These are phyloP conservation scores for Phalangium opilio DNA, from an alignment of 2,888 invertebrate species.

Conservation along the genomic window DNA sequence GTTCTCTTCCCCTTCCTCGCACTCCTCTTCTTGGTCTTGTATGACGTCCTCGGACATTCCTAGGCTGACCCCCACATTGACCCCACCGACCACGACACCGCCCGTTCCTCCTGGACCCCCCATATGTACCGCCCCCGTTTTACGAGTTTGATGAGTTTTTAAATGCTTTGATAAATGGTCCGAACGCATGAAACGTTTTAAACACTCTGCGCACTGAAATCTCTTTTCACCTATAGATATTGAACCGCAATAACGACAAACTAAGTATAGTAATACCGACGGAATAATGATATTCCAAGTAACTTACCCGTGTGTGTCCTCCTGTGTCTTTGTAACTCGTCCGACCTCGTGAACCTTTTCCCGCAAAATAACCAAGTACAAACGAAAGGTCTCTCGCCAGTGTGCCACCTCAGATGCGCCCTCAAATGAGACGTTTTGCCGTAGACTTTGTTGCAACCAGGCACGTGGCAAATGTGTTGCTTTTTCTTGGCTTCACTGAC, in stretches of 20 bases:
- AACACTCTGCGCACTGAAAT: conserved; percentile 91
- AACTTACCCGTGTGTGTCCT: conserved; percentile 69
- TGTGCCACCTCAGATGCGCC: conserved; percentile 96
- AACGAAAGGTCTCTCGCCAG: conserved; percentile 88
- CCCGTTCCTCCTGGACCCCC: conserved; percentile 6
- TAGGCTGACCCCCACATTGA: background rate
- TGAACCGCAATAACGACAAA: conserved; percentile 3
- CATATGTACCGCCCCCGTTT: background rate
- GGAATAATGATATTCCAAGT: background rate
- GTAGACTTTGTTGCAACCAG: conserved; percentile 77
- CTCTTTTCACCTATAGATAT: conserved; percentile 74
- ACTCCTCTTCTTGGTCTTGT: too few relatives aligned
- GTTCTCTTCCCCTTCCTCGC: background rate
- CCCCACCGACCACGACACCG: background rate
- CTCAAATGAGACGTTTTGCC: conserved; percentile 96
- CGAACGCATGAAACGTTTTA: conserved; percentile 93
- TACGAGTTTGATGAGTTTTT: conserved; percentile 55
- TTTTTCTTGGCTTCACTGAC: conserved; percentile 38
- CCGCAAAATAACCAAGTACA: conserved; percentile 98
- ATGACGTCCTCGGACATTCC: background rate
- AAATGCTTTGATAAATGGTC: conserved; percentile 95
- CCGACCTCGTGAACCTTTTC: conserved; percentile 86
- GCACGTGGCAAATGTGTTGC: conserved; percentile 80
- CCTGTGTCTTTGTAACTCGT: conserved; percentile 87
- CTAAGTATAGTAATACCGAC: too few relatives aligned